Percentiles rank a stretch among this genome's conserved stretches.
phyloP scores from a whole-genome alignment of 2,888 invertebrate genomes.

The Nymphalis c-album region DNA sequence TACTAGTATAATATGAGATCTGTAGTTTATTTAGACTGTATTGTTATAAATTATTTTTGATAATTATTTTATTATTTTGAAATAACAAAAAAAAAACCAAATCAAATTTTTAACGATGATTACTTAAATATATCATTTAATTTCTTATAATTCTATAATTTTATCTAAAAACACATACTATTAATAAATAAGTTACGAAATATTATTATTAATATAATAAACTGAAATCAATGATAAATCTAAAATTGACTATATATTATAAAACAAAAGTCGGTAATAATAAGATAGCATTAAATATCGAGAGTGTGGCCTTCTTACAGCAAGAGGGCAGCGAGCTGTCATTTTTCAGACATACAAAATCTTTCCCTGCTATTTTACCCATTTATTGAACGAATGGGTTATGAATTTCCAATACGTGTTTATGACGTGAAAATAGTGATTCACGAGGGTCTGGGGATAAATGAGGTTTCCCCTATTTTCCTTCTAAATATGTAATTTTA shows the following conservation, averaged over 20 bases:
- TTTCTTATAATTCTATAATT: no score
- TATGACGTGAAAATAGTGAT: conserved; percentile 36
- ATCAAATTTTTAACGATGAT: no score
- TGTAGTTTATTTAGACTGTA: neutral
- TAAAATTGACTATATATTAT: no score
- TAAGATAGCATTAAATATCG: neutral
- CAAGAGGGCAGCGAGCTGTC: conserved; percentile 29
- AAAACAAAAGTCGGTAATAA: no score
- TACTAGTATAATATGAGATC: neutral
- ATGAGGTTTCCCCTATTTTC: conserved; percentile 27
- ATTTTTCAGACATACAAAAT: conserved; percentile 36
- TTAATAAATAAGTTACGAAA: no score
- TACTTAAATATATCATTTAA: no score
- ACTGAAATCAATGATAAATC: no score
- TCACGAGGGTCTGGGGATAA: conserved; percentile 26
- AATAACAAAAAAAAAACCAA: no score
- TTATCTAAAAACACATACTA: no score
- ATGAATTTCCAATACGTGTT: conserved; percentile 38
- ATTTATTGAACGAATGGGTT: conserved; percentile 36
- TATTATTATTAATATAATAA: no score
- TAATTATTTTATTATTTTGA: neutral
- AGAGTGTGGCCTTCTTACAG: conserved; percentile 28
- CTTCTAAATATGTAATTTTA: conserved; percentile 23
- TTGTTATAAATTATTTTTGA: neutral
- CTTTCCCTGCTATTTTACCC: conserved; percentile 32